Conservation (phyloP, 2,113 vertebrate genomes). For the Malurus alboscapulatus region DNA sequence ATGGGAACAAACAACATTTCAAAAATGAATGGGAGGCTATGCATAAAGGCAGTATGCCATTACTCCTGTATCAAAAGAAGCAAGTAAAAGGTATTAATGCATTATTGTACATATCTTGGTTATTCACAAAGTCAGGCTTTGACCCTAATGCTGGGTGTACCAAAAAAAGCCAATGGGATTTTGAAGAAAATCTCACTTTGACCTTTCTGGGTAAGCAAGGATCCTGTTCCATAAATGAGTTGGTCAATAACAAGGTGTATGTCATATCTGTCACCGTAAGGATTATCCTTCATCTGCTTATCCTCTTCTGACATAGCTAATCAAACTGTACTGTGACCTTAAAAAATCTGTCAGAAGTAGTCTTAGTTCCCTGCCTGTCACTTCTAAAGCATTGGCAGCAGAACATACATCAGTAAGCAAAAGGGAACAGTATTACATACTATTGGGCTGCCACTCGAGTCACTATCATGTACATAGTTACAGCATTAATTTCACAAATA, state of each 20-base stretch:
- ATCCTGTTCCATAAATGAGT: not conserved
- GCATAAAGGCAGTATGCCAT: not conserved
- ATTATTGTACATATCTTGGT: not conserved
- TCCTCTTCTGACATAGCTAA: not conserved
- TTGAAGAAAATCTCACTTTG: conserved; percentile 7
- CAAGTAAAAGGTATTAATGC: not conserved
- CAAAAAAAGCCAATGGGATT: not conserved
- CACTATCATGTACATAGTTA: not conserved
- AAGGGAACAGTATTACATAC: not conserved
- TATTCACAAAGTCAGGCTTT: not conserved
- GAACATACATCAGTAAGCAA: not conserved
- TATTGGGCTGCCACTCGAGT: not conserved
- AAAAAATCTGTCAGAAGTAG: not conserved
- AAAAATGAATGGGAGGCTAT: not conserved
- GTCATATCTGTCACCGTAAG: not conserved
- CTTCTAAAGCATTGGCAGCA: not conserved
- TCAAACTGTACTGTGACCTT: conserved; percentile 10
- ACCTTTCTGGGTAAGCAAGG: not conserved
- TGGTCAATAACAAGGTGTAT: conserved; percentile 20
- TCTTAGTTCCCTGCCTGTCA: not conserved
- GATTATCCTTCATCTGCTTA: conserved; percentile 14
- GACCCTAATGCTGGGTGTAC: not conserved
- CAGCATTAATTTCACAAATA: not conserved
- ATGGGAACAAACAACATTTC: not conserved
- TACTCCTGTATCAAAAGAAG: not conserved